These are phyloP conservation scores for Psittacula cyanocephala DNA, from an alignment of 2,113 vertebrate species.

Conservation along the genomic window DNA sequence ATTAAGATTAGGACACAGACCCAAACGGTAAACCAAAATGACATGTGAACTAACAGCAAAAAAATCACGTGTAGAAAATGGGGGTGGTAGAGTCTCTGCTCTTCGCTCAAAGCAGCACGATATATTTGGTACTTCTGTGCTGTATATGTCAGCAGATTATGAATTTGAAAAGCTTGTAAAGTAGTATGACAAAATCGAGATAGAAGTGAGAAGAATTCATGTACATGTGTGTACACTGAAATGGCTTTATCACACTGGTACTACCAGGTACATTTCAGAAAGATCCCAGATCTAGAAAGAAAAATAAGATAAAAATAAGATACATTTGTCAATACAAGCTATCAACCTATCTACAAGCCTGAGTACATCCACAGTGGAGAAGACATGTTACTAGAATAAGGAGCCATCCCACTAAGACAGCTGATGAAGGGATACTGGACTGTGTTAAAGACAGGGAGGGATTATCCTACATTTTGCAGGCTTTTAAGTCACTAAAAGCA, in stretches of 20 bases:
- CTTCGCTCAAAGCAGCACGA: not conserved
- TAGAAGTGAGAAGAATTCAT: not conserved
- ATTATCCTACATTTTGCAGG: not conserved
- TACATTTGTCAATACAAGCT: not conserved
- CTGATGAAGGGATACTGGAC: not conserved
- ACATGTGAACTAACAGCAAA: not conserved
- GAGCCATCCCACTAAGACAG: not conserved
- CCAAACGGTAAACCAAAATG: not conserved
- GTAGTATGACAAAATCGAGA: not conserved
- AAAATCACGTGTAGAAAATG: not conserved
- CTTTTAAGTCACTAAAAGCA: slow-evolving; percentile 31
- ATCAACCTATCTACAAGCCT: not conserved
- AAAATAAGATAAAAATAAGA: not conserved
- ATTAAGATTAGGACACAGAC: not conserved
- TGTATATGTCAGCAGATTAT: not conserved
- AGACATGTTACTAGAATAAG: not conserved
- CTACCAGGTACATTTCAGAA: not conserved
- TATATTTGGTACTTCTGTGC: not conserved
- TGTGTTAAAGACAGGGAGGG: not conserved
- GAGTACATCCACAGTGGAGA: not conserved
- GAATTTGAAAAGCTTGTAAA: not conserved
- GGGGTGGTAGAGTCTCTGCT: not conserved
- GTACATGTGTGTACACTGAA: not conserved
- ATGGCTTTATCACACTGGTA: not conserved
- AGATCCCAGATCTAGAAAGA: not conserved